Evolutionary conservation across 92 coral and sea anemone genomes (phyloP).

Genomic region (Porites rus): DNA sequence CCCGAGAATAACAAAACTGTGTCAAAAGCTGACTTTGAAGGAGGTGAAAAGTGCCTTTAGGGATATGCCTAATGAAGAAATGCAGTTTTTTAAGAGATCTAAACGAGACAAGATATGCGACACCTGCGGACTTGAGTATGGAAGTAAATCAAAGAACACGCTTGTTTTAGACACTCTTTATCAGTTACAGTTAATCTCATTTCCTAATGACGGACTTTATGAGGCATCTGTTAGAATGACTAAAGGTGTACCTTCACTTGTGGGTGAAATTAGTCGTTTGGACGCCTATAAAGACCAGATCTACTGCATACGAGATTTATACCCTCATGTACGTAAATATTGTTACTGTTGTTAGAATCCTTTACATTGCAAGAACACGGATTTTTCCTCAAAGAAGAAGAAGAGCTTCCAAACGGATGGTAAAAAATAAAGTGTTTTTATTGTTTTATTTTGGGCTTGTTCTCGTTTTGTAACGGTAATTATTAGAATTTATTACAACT

Average conservation of each 20-base stretch:
- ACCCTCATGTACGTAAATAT: neutral
- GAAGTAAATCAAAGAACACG: conserved; percentile 52
- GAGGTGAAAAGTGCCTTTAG: conserved; percentile 51
- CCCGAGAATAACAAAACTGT: conserved; percentile 5
- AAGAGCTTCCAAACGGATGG: too few species aligned
- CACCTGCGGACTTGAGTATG: conserved; percentile 63
- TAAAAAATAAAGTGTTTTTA: too few species aligned
- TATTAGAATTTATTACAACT: too few species aligned
- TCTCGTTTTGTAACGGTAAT: too few species aligned
- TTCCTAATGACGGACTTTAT: conserved; percentile 68
- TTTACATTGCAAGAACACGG: neutral
- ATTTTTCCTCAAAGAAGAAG: too few species aligned
- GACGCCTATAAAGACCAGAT: conserved; percentile 8
- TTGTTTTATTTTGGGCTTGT: too few species aligned
- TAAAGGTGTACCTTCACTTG: neutral
- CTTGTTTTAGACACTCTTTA: conserved; percentile 62
- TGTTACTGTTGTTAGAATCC: neutral
- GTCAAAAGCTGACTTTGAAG: conserved; percentile 61
- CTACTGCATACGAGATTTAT: neutral
- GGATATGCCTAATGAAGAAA: conserved; percentile 74
- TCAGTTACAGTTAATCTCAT: conserved; percentile 70
- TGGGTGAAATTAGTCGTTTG: conserved; percentile 6
- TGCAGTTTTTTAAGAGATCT: conserved; percentile 66
- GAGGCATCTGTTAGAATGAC: conserved; percentile 68
- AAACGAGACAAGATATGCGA: conserved; percentile 63